Evolutionary conservation across 2,888 invertebrate species (phyloP).

Genomic region (Tetragnatha montana): DNA sequence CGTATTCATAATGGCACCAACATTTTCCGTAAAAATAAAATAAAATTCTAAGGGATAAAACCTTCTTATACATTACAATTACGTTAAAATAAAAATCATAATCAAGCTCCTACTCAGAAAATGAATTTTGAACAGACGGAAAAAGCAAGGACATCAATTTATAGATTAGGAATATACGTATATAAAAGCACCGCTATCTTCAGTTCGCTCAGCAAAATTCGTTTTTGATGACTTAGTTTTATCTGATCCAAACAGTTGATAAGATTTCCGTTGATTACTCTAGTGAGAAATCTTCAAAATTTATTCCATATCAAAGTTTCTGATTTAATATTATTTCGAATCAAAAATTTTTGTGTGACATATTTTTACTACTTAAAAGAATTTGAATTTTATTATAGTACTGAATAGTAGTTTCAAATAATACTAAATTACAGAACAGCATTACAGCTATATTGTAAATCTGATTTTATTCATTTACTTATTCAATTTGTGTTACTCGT

Average conservation of each 20-base stretch:
- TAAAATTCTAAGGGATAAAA: not conserved
- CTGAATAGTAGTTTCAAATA: too few relatives aligned
- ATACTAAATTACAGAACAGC: too few relatives aligned
- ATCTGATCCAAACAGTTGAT: not conserved
- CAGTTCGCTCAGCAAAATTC: not conserved
- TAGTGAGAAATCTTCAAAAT: too few relatives aligned
- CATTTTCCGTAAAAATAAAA: not conserved
- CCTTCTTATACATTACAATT: not conserved
- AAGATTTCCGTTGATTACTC: not conserved
- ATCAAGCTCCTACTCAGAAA: not conserved
- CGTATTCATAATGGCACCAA: not conserved
- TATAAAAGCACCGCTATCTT: not conserved
- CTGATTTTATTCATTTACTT: too few relatives aligned
- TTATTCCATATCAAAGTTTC: too few relatives aligned
- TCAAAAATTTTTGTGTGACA: too few relatives aligned
- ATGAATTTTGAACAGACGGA: not conserved
- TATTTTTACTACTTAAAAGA: too few relatives aligned
- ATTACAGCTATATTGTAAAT: too few relatives aligned
- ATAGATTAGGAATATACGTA: not conserved
- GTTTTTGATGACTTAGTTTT: conserved; percentile 1
- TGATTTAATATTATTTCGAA: too few relatives aligned
- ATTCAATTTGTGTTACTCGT: too few relatives aligned
- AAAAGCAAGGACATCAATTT: not conserved
- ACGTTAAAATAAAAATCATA: not conserved
- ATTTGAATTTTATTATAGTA: too few relatives aligned